Evolutionary conservation across 2,113 vertebrate genomes (phyloP), one percentile per base, ranked within the genome.

Genomic region (Garra rufa): DNA sequence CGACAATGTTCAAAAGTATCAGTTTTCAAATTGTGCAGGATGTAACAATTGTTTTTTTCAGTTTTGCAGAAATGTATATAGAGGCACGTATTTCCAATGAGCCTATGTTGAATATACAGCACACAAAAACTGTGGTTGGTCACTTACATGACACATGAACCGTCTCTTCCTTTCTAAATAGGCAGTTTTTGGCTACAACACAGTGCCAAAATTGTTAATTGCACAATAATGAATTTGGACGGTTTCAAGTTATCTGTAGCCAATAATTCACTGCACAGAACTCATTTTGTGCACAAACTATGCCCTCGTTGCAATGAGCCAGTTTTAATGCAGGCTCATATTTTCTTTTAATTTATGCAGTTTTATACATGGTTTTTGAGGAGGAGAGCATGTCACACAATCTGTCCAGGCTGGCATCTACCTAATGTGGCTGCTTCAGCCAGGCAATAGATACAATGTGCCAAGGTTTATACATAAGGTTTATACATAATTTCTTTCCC

Each of bases 141-240:
- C 6, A 3, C 14, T 69, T 41, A 71, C 9, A 14, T 11, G 8
- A 43, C 21, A 41, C 5, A 14, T 11, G 24, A 21, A 43, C 8
- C 7, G 10, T n/a, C 19, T 70, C 34, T 41, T 43, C 9, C 19
- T 43, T 9, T 43, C 38, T n/a, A 34, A n/a, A 71, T 13, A n/a
- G 21, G n/a, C 10, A 26, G 6, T 24, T 41, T 71, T 71, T 71
- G 41, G 11, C n/a, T 26, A 26, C 69, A 46, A 70, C 69, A 67
- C 28, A 73, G n/a, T 73, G 69, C 70, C 70, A 73, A 46, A 73
- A 46, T 1, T 44, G 70, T 73, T 73, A 73, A 73, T 73, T 73
- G n/a, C n/a, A 46, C 41, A 15, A 44, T 71, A 24, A 71, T 3
- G 69, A 44, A 44, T 71, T 71, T 26, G 38, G n/a, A 44, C 10